Base-by-base conservation (phyloP, 2,113 vertebrate genomes). In the Pampusana beccarii region DNA sequence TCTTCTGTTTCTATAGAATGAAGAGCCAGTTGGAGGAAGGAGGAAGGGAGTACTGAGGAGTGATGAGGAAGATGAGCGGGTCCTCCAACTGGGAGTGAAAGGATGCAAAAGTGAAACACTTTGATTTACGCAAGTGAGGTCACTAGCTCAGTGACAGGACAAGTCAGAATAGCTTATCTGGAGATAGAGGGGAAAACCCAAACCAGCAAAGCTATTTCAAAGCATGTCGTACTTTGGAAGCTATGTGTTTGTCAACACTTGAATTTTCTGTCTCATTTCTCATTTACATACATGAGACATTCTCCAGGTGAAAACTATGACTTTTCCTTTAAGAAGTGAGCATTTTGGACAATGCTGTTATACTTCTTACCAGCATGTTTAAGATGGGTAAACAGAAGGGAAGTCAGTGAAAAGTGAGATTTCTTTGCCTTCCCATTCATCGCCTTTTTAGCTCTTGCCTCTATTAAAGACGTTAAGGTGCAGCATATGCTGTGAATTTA, bases 11-110 rank as follows among this genome's bases (percentile, higher is more conserved):
- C 60, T 62, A 1, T 12, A 24, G 16, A 24, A 21, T 50, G 65
- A 53, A 83, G 42, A 44, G 13, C 12, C 29, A 46, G 64, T 18
- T n/a, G 36, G 36, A 29, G 31, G 33, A 36, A 34, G 42, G 48
- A 80, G 69, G 16, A 16, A 48, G 36, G 28, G 23, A 15, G 26
- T 3, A 0, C 8, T 33, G 54, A 1, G 2, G 69, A 46, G 26
- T 3, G 0, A 10, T 33, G 54, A 1, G 2, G 69, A 46, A 23
- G 29, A 54, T 3, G 13, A 54, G 14, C 31, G 14, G 5, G 20
- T 57, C 11, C 8, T 86, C 13, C 33, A 36, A 8, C 9, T 70
- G 72, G 26, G 31, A 71, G 28, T 16, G 15, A 71, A 57, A 67
- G 18, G 18, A 10, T 36, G 24, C 0, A 0, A 7, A 69, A 46